Evolutionary conservation across 2,113 vertebrate species (phyloP).

Genomic region (Salminus brasiliensis): DNA sequence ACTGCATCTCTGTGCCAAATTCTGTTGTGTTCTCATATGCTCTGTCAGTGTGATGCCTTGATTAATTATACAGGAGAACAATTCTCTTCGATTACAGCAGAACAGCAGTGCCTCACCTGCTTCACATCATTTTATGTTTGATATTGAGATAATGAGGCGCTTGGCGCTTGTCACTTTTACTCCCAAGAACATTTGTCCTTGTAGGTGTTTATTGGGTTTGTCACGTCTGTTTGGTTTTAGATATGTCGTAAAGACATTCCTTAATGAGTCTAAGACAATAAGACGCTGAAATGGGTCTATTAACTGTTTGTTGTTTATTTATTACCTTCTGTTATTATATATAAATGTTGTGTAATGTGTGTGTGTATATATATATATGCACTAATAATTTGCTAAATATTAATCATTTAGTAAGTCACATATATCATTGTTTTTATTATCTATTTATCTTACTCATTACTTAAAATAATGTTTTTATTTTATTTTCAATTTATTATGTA

Average conservation of each 20-base stretch:
- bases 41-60: constrained; percentile 55
- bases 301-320: too few species aligned
- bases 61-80: constrained; percentile 57
- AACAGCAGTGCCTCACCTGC: not conserved
- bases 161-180: not conserved
- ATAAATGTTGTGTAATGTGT: too few species aligned
- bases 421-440: too few species aligned
- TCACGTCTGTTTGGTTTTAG: not conserved
- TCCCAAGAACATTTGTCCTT: not conserved
- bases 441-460: too few species aligned
- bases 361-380: too few species aligned
- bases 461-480: too few species aligned
- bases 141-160: constrained; percentile 45
- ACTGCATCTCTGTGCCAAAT: constrained; percentile 53
- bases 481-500: too few species aligned
- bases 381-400: too few species aligned
- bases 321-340: too few species aligned
- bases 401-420: too few species aligned
- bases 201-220: too few species aligned
- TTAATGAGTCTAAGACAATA: not conserved
- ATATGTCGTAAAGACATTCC: not conserved
- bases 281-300: too few species aligned
- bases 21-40: constrained; percentile 52
- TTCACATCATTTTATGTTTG: constrained; percentile 44
- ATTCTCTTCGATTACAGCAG: constrained; percentile 60